Evolutionary conservation across 2,797 vertebrate species (phyloP).

Genomic region (Gymnodraco acuticeps): DNA sequence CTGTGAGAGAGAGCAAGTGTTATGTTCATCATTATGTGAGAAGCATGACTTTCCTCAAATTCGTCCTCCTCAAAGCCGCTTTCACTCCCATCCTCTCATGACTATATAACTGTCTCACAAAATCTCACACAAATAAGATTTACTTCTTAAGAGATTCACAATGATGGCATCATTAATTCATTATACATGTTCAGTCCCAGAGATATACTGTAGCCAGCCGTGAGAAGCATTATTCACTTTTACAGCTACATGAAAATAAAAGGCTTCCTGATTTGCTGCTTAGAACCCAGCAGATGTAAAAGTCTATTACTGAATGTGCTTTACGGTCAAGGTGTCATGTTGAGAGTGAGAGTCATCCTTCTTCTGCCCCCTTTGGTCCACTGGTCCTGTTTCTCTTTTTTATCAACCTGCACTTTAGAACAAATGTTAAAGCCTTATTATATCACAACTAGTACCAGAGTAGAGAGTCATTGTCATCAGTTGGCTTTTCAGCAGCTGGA

Average conservation of each 20-base stretch:
- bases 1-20: not conserved
- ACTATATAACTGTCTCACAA: slow-evolving; percentile 10
- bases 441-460: not conserved
- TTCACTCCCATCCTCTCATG: not conserved
- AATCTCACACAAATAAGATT: slow-evolving; percentile 14
- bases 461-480: not conserved
- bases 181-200: not conserved
- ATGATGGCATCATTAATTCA: slow-evolving; percentile 15
- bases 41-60: not conserved
- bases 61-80: not conserved
- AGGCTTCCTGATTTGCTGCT: not conserved
- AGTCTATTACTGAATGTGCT: not conserved
- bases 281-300: not conserved
- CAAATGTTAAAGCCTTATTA: not conserved
- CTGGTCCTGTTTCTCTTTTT: not conserved
- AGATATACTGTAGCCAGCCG: not conserved
- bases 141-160: slow-evolving; percentile 8
- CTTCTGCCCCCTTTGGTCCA: not conserved
- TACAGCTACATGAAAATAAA: slow-evolving; percentile 1
- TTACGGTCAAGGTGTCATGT: not conserved
- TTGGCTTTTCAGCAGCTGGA: not conserved
- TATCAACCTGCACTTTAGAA: not conserved
- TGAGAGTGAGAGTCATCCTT: not conserved
- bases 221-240: slow-evolving; percentile 9
- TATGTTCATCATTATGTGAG: not conserved